Base-by-base conservation (phyloP, 1,140 invertebrate genomes). In the Drosophila cardini region DNA sequence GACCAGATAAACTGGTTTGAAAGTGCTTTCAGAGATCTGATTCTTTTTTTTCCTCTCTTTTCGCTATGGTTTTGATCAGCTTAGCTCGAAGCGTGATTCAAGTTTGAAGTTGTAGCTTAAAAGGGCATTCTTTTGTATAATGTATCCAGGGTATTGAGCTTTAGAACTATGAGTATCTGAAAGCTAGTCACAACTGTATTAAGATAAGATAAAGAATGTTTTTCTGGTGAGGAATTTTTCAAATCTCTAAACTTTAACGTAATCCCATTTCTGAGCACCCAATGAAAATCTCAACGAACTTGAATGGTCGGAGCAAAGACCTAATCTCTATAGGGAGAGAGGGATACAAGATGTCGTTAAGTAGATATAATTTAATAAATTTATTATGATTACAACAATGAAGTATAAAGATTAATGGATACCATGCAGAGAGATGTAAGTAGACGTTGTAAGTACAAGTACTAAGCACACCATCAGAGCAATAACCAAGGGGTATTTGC, bases 321-420 rank as follows among this genome's bases (percentile, higher is more conserved):
- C 16, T 45, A 15, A 13, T 11, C 26, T 48, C 8, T n/a, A 26
- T n/a, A 26, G 36, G 57, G 48, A 46, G 5, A 26, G 21, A 26
- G 21, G 34, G 38, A 13, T 6, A 11, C 13, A n/a, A n/a, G 38
- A 1, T 55, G 64, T 70, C 64, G 74, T 82, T 75, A 86, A 81
- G 82, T 70, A 42, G 16, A 43, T n/a, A 64, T 86, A 86, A 85
- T 85, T 81, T 82, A 86, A 85, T 86, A 70, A 81, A 86, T 73
- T 81, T 81, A 76, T 78, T 58, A 86, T 75, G 72, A 70, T 85
- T 86, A 72, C 78, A 80, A 70, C 57, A 75, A 65, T 72, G 61
- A 55, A 57, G 57, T 15, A 61, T 46, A 63, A 38, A 84, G 73
- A 79, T 84, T 72, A 57, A 79, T 57, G 63, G 48, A 58, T 63